These are phyloP conservation scores for Pemphredon lugubris DNA, from an alignment of 2,888 invertebrate genomes.

Conservation along the genomic window DNA sequence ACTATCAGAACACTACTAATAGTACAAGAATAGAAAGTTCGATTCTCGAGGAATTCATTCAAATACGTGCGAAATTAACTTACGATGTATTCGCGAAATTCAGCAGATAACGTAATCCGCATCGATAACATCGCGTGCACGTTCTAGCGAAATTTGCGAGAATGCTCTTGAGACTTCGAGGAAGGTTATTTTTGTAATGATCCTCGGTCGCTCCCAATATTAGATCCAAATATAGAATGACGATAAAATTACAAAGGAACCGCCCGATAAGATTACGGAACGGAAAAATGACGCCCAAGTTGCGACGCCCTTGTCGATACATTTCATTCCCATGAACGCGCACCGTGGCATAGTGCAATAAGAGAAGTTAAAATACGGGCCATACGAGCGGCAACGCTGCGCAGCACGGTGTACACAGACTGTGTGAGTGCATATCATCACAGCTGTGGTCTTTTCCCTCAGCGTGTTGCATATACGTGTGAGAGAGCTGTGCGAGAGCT, in stretches of 20 bases:
- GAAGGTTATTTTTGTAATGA: background rate
- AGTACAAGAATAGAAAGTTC: background rate
- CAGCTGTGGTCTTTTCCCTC: slow-evolving; percentile 11
- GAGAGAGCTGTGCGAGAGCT: background rate
- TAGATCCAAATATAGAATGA: background rate
- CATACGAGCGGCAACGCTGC: slow-evolving; percentile 59
- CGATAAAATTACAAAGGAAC: background rate
- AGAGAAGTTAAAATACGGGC: slow-evolving; percentile 61
- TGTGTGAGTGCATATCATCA: slow-evolving; percentile 13
- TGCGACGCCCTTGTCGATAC: slow-evolving; percentile 51
- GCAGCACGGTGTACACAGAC: slow-evolving; percentile 40
- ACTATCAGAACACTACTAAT: background rate
- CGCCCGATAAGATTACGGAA: background rate
- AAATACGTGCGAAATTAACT: background rate
- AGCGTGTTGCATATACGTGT: no score
- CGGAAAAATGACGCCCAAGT: background rate
- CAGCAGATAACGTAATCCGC: background rate
- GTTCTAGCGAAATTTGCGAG: background rate
- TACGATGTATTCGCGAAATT: background rate
- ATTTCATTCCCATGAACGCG: slow-evolving; percentile 48
- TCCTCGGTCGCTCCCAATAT: background rate
- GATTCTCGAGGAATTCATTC: background rate
- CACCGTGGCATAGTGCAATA: slow-evolving; percentile 50
- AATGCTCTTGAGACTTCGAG: background rate
- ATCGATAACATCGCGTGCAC: background rate